Conservation (phyloP, 2,888 invertebrate species). For the Xestia ashworthii region DNA sequence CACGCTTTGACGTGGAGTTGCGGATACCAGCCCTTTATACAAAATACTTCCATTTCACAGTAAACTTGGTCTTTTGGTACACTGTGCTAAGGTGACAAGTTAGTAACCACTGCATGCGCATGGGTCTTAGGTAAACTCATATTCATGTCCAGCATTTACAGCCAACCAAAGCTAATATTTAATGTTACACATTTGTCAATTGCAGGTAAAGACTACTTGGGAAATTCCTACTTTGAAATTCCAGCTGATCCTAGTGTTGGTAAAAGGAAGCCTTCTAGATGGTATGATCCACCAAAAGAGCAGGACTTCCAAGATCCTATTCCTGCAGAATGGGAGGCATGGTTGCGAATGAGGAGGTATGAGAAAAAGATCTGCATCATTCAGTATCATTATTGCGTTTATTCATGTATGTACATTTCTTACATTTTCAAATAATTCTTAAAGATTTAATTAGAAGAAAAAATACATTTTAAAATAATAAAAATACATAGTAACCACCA, state of each 20-base stretch:
- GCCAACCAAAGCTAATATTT: not conserved
- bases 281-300: slow-evolving; percentile 93
- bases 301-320: slow-evolving; percentile 93
- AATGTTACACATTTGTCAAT: slow-evolving; percentile 31
- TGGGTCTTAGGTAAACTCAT: not conserved
- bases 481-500: too few species aligned
- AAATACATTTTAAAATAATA: too few species aligned
- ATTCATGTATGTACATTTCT: too few species aligned
- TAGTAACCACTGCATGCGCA: not conserved
- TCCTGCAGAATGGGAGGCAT: slow-evolving; percentile 97
- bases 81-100: not conserved
- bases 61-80: not conserved
- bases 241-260: slow-evolving; percentile 92
- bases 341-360: slow-evolving; percentile 93
- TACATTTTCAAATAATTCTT: too few species aligned
- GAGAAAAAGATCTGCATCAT: not conserved
- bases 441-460: too few species aligned
- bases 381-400: not conserved
- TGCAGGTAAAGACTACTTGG: slow-evolving; percentile 94
- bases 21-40: too few species aligned
- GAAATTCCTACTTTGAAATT: slow-evolving; percentile 96
- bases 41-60: not conserved
- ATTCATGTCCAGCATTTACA: not conserved
- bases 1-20: too few species aligned
- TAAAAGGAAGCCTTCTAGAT: slow-evolving; percentile 92